A percentile compares a stretch with the other conserved stretches of the same genome.
These are phyloP conservation scores for Solenodon paradoxus DNA, from an alignment of 2,113 vertebrate genomes.

Conservation along the genomic window DNA sequence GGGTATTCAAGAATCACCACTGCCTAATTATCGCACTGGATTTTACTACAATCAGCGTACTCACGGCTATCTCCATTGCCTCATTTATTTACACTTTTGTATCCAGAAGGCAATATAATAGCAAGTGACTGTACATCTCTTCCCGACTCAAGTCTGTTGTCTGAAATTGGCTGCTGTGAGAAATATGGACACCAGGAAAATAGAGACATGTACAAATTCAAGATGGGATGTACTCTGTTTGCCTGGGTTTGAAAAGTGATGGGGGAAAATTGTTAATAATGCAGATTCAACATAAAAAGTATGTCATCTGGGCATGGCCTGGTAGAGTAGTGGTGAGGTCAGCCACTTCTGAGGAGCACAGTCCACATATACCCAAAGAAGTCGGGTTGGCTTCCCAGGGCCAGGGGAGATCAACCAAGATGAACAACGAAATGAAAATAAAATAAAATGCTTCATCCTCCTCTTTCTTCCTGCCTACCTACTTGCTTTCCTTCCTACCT, in stretches of 20 bases:
- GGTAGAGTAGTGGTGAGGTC: no score
- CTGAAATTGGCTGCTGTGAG: fast-evolving
- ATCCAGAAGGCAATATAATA: no score
- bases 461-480: no score
- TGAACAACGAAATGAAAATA: no score
- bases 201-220: neutral
- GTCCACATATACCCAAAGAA: no score
- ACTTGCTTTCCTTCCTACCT: no score
- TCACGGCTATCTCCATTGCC: neutral
- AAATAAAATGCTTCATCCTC: no score
- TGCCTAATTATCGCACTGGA: neutral
- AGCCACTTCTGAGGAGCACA: no score
- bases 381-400: no score
- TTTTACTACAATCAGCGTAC: no score
- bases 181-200: neutral
- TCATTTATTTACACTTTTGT: neutral
- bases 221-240: neutral
- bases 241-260: neutral
- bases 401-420: no score
- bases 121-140: neutral
- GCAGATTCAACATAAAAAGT: neutral
- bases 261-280: neutral
- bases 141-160: neutral
- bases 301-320: no score
- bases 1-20: neutral